Evolutionary conservation across 2,888 invertebrate genomes (phyloP).

Genomic region (Cistogaster globosa): DNA sequence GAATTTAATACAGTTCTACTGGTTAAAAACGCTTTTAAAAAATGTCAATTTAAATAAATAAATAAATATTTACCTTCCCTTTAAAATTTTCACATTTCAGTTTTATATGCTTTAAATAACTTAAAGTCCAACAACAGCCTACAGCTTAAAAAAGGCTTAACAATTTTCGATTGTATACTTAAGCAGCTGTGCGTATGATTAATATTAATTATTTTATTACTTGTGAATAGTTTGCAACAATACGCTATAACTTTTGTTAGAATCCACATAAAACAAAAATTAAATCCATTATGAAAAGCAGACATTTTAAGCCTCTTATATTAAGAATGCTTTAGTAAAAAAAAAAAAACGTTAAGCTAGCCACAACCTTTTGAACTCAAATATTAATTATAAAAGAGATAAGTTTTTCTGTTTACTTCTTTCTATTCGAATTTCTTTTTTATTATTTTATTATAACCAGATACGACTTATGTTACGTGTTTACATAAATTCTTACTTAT

Average conservation of each 20-base stretch:
- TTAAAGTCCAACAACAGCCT: too few species aligned
- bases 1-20: background rate
- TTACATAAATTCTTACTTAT: background rate
- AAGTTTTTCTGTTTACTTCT: background rate
- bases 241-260: background rate
- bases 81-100: too few species aligned
- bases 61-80: too few species aligned
- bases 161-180: background rate
- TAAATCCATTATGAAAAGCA: background rate
- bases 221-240: background rate
- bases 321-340: background rate
- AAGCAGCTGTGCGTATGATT: constrained; percentile 17
- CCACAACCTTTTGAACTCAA: constrained; percentile 19
- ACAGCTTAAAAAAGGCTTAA: background rate
- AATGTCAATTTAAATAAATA: background rate
- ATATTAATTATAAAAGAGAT: constrained; percentile 11
- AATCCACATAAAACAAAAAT: background rate
- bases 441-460: background rate
- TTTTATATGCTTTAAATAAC: too few species aligned
- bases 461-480: background rate
- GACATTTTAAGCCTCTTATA: constrained; percentile 16
- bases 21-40: background rate
- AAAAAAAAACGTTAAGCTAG: background rate
- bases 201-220: constrained; percentile 4
- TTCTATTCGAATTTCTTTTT: background rate